These are phyloP conservation scores for Limnephilus auricula DNA, from an alignment of 2,888 invertebrate species.

Conservation along the genomic window DNA sequence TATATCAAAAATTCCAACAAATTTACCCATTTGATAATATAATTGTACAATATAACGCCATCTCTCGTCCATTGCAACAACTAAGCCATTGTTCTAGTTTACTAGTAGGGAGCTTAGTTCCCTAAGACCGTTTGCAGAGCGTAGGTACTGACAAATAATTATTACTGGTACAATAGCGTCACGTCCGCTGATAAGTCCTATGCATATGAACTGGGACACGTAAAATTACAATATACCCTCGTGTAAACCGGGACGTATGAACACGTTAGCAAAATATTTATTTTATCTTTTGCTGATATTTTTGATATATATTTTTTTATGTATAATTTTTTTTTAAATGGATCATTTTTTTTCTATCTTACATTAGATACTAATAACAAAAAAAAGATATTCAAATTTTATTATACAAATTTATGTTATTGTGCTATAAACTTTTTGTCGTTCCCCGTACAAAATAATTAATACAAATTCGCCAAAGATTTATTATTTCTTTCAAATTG, in stretches of 20 bases:
- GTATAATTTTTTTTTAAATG: no score
- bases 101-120: not conserved
- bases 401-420: no score
- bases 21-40: not conserved
- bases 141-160: not conserved
- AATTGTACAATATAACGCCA: not conserved
- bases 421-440: no score
- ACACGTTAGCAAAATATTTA: not conserved
- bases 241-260: not conserved
- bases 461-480: no score
- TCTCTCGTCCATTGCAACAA: not conserved
- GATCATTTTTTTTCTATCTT: no score
- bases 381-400: no score
- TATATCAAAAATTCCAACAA: not conserved
- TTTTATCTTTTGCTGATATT: no score
- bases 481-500: no score
- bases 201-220: not conserved
- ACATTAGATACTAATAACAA: no score
- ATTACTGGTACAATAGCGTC: not conserved
- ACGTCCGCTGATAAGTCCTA: not conserved
- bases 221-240: not conserved
- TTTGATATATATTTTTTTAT: no score
- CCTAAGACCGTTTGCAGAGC: not conserved
- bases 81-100: not conserved
- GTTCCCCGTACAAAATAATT: no score